Base-by-base conservation (phyloP, 1,140 invertebrate species). In the Drosophila melanica region DNA sequence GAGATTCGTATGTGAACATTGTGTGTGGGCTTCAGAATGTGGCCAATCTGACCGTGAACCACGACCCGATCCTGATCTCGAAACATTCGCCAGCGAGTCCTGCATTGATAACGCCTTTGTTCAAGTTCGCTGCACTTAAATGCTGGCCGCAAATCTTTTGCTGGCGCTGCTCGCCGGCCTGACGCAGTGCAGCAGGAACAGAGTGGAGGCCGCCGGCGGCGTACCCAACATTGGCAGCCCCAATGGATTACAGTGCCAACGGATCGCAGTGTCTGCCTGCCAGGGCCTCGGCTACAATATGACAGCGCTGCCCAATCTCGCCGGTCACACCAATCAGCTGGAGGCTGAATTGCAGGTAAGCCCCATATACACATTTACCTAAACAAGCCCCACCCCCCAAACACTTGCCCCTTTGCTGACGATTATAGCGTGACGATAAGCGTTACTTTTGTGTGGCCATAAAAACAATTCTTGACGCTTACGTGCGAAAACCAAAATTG, bases 271-370 rank as follows among this genome's bases (percentile, higher is more conserved):
- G 33, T 95, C 96, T 10, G 93, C 97, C 92, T 98, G 97, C 90
- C 94, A 95, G 87, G 95, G 96, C 77, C 93, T 98, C 74, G 95
- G 95, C 75, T 98, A 98, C 93, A 98, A 97, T 92, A 94, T 96
- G 92, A 98, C 97, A 9, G 94, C 95, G n/a, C 96, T 97, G 95
- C 97, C 96, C 39, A 97, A 97, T 92, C 94, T 96, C 50, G 94
- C 96, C 92, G 95, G 95, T 3, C 96, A 97, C 87, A 93, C 94
- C 53, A 95, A 95, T 90, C 96, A 97, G 92, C 93, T 94, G 78
- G 94, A 95, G 81, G 96, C 96, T 53, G 94, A 95, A 84, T 93
- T 94, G 79, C 94, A 93, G 94, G 95, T 96, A 93, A 80, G 72
- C 27, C 18, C 9, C n/a, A n/a, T 8, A 23, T 23, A 23, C 20